These are phyloP conservation scores for Diplolepis rosae DNA, from an alignment of 2,888 invertebrate genomes.

Conservation along the genomic window DNA sequence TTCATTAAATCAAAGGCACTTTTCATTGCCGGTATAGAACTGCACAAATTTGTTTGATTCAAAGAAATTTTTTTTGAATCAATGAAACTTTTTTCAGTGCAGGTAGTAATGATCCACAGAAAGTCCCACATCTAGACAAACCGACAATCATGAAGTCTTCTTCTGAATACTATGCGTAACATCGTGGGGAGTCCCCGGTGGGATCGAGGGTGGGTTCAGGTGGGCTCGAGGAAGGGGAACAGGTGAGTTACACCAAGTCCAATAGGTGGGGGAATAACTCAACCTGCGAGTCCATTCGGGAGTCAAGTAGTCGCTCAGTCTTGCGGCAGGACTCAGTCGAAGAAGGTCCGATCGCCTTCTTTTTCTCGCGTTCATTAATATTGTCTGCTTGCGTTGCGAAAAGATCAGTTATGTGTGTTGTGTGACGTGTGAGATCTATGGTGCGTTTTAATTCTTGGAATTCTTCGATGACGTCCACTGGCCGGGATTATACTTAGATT, in stretches of 20 bases:
- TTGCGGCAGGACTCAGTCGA: constrained; percentile 69
- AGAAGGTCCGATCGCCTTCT: constrained; percentile 51
- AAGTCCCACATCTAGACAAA: too few relatives aligned
- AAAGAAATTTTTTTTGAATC: too few relatives aligned
- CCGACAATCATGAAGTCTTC: not conserved
- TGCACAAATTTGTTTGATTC: too few relatives aligned
- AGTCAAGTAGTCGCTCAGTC: constrained; percentile 64
- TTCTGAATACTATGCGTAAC: not conserved
- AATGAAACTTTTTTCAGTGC: too few relatives aligned
- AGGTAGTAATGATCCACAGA: too few relatives aligned
- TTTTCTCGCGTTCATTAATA: constrained; percentile 34
- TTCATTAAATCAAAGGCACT: too few relatives aligned
- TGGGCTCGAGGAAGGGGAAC: constrained; percentile 35
- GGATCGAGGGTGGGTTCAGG: constrained; percentile 29
- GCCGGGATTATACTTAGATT: constrained; percentile 53
- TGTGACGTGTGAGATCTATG: constrained; percentile 47
- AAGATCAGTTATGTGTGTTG: constrained; percentile 39
- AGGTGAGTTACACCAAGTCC: constrained; percentile 35
- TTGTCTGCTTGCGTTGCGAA: constrained; percentile 26
- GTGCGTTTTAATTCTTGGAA: constrained; percentile 46
- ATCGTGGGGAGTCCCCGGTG: not conserved
- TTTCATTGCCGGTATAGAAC: too few relatives aligned
- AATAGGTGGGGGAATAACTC: constrained; percentile 37
- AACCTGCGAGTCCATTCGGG: constrained; percentile 45
- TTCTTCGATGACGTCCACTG: constrained; percentile 48